Conservation (phyloP, 2,113 vertebrate species). For the Aldabrachelys gigantea region DNA sequence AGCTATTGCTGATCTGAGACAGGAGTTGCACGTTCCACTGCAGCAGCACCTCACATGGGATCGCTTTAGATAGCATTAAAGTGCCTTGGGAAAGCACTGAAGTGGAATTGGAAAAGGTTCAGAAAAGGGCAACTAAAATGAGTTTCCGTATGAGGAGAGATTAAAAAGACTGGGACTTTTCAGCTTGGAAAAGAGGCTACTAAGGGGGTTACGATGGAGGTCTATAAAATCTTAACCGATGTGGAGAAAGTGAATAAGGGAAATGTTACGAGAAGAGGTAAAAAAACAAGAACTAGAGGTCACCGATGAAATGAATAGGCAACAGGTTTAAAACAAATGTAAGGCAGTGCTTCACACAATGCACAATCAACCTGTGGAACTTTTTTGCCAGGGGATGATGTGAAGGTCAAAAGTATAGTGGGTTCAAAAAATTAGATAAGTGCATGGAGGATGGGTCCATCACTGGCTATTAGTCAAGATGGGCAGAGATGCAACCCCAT, state of each 20-base stretch:
- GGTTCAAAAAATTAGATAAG: neutral
- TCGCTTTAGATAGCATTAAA: neutral
- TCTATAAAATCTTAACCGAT: too few species aligned
- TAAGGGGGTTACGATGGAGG: too few species aligned
- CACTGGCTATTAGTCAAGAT: neutral
- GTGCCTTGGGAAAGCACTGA: neutral
- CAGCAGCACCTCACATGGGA: accelerated
- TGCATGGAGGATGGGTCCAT: neutral
- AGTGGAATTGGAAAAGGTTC: neutral
- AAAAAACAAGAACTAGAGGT: neutral
- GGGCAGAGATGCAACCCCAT: too few species aligned
- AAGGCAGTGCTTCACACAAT: neutral
- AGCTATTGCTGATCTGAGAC: neutral
- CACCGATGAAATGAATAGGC: neutral
- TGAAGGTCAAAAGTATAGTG: neutral
- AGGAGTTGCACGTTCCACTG: neutral
- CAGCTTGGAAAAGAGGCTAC: too few species aligned
- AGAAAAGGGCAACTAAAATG: too few species aligned
- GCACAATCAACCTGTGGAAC: neutral
- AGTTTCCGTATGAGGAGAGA: too few species aligned
- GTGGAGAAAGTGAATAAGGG: too few species aligned
- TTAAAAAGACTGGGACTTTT: too few species aligned
- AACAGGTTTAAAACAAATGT: neutral
- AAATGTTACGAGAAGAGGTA: too few species aligned
- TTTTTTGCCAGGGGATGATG: neutral